phyloP scores from a whole-genome alignment of 2,888 invertebrate species.

The Chironomus riparius region DNA sequence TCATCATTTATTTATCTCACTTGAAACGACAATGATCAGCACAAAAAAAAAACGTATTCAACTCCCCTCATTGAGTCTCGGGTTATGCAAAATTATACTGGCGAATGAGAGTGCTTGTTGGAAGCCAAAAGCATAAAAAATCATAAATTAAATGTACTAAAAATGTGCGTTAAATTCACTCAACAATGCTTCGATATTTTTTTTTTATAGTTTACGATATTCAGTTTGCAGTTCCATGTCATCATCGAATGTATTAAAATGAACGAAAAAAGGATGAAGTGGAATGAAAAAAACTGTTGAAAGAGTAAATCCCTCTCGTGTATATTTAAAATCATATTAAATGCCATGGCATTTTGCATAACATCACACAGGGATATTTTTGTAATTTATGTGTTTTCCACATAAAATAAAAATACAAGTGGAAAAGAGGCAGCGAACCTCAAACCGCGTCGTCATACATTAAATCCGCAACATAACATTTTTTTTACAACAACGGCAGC shows the following conservation, averaged over 20 bases:
- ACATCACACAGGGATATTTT: neutral
- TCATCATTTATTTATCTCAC: too few relatives aligned
- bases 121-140: too few relatives aligned
- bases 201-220: neutral
- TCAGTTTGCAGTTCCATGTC: neutral
- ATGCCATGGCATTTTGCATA: neutral
- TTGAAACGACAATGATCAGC: too few relatives aligned
- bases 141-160: neutral
- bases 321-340: neutral
- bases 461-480: neutral
- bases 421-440: neutral
- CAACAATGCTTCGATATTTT: neutral
- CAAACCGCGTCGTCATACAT: conserved; percentile 2
- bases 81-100: too few relatives aligned
- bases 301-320: neutral
- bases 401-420: too few relatives aligned
- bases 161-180: neutral
- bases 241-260: neutral
- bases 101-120: too few relatives aligned
- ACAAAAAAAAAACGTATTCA: too few relatives aligned
- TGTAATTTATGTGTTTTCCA: neutral
- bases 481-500: neutral
- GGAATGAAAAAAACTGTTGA: neutral
- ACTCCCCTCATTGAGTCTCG: too few relatives aligned
- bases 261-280: neutral